A percentile compares a stretch with the other conserved stretches of the same genome.
Conservation (phyloP, 2,888 invertebrate genomes). For the Cephus rjabovi region DNA sequence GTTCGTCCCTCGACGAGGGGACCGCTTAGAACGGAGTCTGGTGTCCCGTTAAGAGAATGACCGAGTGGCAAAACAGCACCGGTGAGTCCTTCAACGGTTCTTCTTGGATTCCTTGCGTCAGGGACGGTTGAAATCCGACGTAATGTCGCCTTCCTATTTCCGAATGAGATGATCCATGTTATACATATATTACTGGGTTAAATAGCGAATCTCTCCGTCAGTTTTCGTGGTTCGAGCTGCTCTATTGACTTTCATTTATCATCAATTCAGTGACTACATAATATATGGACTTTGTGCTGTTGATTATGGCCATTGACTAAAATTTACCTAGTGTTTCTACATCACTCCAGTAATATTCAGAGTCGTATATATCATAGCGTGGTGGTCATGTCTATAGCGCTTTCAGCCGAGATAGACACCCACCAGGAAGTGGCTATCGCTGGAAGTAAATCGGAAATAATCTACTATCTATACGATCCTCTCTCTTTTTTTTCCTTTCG, state of each 20-base stretch:
- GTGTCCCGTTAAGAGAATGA: slow-evolving; percentile 47
- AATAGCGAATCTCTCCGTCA: background rate
- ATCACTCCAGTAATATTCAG: background rate
- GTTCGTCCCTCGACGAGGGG: slow-evolving; percentile 40
- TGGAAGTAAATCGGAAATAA: background rate
- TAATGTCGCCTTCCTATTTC: slow-evolving; percentile 35
- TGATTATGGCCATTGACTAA: background rate
- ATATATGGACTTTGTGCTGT: background rate
- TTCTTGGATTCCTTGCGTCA: slow-evolving; percentile 28
- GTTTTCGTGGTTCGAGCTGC: background rate
- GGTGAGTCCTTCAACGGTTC: slow-evolving; percentile 27
- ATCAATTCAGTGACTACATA: background rate
- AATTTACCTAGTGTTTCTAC: background rate
- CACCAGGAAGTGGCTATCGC: background rate
- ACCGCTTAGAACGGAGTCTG: slow-evolving; percentile 51
- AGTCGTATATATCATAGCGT: background rate
- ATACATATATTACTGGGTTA: background rate
- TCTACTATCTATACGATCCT: background rate
- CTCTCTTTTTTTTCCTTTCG: background rate
- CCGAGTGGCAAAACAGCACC: slow-evolving; percentile 37
- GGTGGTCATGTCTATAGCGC: background rate
- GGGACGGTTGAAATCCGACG: slow-evolving; percentile 55
- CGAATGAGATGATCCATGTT: slow-evolving; percentile 13
- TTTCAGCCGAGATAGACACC: background rate
- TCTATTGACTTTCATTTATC: background rate